phyloP scores from a whole-genome alignment of 37 sponge, comb jelly and placozoan species.

The Aplysina aerophoba region DNA sequence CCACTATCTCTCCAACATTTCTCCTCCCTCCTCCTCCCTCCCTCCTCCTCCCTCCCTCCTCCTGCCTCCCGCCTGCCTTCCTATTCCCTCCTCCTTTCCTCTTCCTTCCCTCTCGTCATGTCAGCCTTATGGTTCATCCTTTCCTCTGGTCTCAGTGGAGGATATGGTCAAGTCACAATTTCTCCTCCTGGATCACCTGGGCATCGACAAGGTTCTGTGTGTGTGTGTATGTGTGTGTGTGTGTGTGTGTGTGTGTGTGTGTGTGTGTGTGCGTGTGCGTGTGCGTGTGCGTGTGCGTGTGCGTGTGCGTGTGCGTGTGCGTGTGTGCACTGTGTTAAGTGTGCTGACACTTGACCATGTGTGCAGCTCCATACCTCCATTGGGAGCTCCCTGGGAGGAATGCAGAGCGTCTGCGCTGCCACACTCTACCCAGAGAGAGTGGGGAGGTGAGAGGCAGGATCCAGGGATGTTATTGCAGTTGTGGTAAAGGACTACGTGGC shows the following conservation, averaged over 20 bases:
- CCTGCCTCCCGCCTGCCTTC: too few species aligned
- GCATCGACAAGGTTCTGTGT: conserved; percentile 46
- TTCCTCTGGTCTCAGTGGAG: conserved; percentile 73
- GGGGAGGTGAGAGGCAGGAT: conserved; percentile 55
- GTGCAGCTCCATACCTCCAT: conserved; percentile 65
- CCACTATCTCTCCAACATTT: too few species aligned
- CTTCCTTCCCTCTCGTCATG: too few species aligned
- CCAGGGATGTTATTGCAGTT: too few species aligned
- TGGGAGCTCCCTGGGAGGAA: conserved; percentile 78
- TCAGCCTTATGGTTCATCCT: conserved; percentile 72
- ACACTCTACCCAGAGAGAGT: conserved; percentile 75
- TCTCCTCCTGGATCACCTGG: conserved; percentile 71
- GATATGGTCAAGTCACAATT: conserved; percentile 71
- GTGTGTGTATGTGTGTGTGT: conserved; percentile 26
- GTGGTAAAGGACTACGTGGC: too few species aligned
- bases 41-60: too few species aligned
- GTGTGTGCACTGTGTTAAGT: neutral
- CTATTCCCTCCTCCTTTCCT: neutral
- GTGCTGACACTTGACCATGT: too few species aligned
- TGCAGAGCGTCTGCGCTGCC: conserved; percentile 71
- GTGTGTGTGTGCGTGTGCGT: conserved; percentile 38
- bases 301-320: neutral
- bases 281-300: conserved; percentile 12
- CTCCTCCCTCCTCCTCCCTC: neutral
- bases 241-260: conserved; percentile 42